Base-by-base conservation (phyloP, 2,113 vertebrate species). In the Pelecanoides urinatrix region DNA sequence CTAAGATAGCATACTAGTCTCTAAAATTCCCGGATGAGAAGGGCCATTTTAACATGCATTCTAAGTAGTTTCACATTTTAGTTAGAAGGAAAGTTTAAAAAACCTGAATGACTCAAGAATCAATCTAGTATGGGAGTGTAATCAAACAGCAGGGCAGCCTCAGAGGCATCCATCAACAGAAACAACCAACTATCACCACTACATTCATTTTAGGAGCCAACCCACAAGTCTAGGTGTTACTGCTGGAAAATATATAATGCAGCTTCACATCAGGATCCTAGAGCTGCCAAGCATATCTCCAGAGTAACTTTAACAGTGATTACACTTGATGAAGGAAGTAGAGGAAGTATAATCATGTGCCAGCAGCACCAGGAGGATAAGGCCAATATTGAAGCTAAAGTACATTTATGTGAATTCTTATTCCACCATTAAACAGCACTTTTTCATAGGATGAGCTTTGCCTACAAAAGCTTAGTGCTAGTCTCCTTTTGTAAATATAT, bases 261-360 rank as follows among this genome's bases (percentile, higher is more conserved):
- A 91, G 90, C 88, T 96, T 96, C 91, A 73, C 75, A 95, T 96
- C 63, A 62, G 66, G 75, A 86, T 78, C 71, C 63, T 32, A 17
- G 36, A 47, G 38, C 71, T 79, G 89, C 91, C 95, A 97, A 94
- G 68, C 58, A 62, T 67, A 73, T 85, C 78, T 93, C 84, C 94
- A 90, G 88, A 97, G 89, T 73, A 80, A 92, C 94, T 97, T 97
- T 93, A 91, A 97, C 74, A 90, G 94, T 94, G 96, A 95, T 96
- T 97, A 42, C 32, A 29, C 58, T 92, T 96, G 86, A 95, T 88
- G 94, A 38, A 93, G 91, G 61, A 77, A 94, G 76, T 74, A 90
- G 81, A 78, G 96, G 85, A 88, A 90, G 45, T 58, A 67, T 42
- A 82, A 81, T 53, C 86, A 59, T 93, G 90, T 97, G 96, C 92